phyloP scores from a whole-genome alignment of 37 sponge, comb jelly and placozoan species.

The Cladorhizidae sp. region DNA sequence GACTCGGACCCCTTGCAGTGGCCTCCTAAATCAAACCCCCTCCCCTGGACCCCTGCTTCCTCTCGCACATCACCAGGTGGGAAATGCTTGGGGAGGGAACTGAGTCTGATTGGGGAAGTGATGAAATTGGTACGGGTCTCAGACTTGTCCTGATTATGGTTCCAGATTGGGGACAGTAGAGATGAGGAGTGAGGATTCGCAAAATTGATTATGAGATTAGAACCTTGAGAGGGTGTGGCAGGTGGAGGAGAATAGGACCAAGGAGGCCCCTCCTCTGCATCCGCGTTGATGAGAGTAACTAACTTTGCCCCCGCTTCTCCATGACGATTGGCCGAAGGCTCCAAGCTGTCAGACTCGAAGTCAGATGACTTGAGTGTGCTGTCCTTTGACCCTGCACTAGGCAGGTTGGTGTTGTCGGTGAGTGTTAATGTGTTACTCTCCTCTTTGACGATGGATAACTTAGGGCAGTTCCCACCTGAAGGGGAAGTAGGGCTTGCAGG shows the following conservation, averaged over 20 bases:
- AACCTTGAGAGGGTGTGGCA: conserved; percentile 1
- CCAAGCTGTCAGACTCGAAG: conserved; percentile 46
- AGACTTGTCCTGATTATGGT: conserved; percentile 41
- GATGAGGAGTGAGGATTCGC: conserved; percentile 18
- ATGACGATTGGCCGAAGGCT: too few species aligned
- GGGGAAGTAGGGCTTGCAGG: neutral
- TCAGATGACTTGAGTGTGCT: conserved; percentile 34
- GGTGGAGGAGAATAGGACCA: too few species aligned
- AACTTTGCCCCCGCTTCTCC: too few species aligned
- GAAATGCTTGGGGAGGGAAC: neutral
- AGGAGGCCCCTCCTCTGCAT: too few species aligned
- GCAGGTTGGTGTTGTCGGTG: neutral
- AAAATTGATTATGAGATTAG: conserved; percentile 59
- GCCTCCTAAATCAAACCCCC: conserved; percentile 28
- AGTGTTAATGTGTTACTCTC: neutral
- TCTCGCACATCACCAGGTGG: conserved; percentile 1
- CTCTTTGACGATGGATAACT: conserved; percentile 13
- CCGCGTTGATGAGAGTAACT: too few species aligned
- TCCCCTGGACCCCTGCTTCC: too few species aligned
- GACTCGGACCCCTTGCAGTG: conserved; percentile 26
- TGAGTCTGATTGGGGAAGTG: conserved; percentile 47
- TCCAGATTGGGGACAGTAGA: conserved; percentile 76
- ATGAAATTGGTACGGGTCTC: conserved; percentile 56
- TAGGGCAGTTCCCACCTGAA: neutral
- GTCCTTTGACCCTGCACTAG: conserved; percentile 13